Evolutionary conservation across 2,113 vertebrate species (phyloP).

Genomic region (Bungarus multicinctus): DNA sequence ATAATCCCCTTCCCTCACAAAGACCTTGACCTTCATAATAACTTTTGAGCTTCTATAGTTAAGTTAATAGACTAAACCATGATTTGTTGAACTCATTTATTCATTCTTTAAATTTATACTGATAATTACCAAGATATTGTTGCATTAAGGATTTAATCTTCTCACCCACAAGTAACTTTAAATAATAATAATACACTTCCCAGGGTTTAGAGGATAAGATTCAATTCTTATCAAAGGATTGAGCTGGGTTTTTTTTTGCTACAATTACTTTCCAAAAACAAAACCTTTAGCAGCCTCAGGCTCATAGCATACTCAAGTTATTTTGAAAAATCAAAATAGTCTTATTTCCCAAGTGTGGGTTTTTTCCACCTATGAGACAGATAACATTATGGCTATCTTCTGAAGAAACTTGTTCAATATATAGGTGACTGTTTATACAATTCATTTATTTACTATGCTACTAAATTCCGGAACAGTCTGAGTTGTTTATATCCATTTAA

Average conservation of each 20-base stretch:
- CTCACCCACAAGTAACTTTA: not conserved
- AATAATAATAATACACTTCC: too few species aligned
- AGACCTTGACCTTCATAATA: not conserved
- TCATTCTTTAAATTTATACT: not conserved
- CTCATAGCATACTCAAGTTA: not conserved
- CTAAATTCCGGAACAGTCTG: not conserved
- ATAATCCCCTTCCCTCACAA: not conserved
- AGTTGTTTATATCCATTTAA: not conserved
- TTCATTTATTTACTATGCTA: not conserved
- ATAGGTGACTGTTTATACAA: not conserved
- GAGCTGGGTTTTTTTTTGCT: not conserved
- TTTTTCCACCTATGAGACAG: not conserved
- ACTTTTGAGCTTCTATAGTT: not conserved
- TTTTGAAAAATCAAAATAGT: not conserved
- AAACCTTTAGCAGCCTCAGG: not conserved
- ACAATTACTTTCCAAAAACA: not conserved
- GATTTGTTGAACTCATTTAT: not conserved
- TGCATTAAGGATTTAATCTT: not conserved
- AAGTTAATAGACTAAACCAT: not conserved
- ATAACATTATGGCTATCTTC: not conserved
- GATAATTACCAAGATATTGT: not conserved
- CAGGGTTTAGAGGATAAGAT: not conserved
- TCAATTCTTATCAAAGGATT: not conserved
- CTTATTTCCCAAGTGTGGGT: not conserved
- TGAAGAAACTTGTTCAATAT: not conserved